Evolutionary conservation across 2,888 invertebrate species (phyloP).

Genomic region (Cynaeus angustus): DNA sequence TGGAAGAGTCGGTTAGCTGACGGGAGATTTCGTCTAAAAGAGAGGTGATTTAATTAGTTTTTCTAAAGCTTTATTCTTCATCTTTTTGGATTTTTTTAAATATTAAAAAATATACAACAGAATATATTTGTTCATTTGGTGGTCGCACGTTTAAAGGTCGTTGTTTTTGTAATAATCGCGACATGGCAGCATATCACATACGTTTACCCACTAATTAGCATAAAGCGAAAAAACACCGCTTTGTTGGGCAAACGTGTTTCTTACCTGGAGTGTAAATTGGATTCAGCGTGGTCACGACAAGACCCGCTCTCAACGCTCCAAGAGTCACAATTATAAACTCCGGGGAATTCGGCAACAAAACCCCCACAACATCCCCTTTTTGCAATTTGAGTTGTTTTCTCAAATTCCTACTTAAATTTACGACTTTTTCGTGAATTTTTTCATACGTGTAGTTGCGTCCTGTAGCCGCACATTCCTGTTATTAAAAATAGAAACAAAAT

Average conservation of each 20-base stretch:
- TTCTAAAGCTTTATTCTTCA: too few species aligned
- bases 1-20: conserved; percentile 76
- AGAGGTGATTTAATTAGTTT: too few species aligned
- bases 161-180: too few species aligned
- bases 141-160: too few species aligned
- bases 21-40: conserved; percentile 80
- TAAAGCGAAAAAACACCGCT: too few species aligned
- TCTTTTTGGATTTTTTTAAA: too few species aligned
- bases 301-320: conserved; percentile 81
- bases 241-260: too few species aligned
- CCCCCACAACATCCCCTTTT: conserved; percentile 80
- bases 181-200: too few species aligned
- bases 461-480: conserved; percentile 82
- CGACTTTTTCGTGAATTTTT: conserved; percentile 77
- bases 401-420: conserved; percentile 74
- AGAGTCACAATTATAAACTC: conserved; percentile 81
- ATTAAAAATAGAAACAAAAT: conserved; percentile 2
- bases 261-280: conserved; percentile 79
- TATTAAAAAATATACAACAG: too few species aligned
- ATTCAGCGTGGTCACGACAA: conserved; percentile 82
- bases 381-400: conserved; percentile 78
- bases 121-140: too few species aligned
- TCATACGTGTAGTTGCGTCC: conserved; percentile 84
- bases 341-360: conserved; percentile 85
- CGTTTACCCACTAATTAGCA: too few species aligned